Conservation (phyloP, 2,888 invertebrate genomes). For the Drosophila seclusa region DNA sequence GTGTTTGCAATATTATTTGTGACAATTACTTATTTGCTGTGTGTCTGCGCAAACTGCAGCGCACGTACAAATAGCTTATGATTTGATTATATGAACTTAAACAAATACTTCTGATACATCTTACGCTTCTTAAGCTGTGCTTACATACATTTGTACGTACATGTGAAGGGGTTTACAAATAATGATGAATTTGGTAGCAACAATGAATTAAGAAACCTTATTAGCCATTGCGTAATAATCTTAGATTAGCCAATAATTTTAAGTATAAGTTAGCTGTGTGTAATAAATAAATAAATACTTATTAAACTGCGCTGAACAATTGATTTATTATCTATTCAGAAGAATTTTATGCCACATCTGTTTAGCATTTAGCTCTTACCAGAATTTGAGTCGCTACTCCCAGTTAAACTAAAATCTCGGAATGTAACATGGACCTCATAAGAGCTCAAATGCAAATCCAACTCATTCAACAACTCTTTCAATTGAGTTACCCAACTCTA, state of each 20-base stretch:
- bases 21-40: too few relatives aligned
- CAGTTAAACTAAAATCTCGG: too few relatives aligned
- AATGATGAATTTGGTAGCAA: not conserved
- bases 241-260: not conserved
- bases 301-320: not conserved
- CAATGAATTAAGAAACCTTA: not conserved
- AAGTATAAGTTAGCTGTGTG: not conserved
- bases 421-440: not conserved
- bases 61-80: too few relatives aligned
- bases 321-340: not conserved
- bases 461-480: not conserved
- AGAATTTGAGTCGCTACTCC: not conserved
- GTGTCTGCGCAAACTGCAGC: too few relatives aligned
- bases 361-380: not conserved
- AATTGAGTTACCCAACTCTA: not conserved
- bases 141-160: too few relatives aligned
- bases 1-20: too few relatives aligned
- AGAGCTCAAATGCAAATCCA: not conserved
- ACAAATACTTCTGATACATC: conserved; percentile 1
- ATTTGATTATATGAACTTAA: too few relatives aligned
- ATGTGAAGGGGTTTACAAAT: not conserved
- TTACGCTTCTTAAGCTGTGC: not conserved
- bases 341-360: not conserved
- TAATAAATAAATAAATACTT: not conserved
- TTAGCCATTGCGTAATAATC: not conserved